Conservation (phyloP, 2,113 vertebrate genomes). For the Nycticorax nycticorax region DNA sequence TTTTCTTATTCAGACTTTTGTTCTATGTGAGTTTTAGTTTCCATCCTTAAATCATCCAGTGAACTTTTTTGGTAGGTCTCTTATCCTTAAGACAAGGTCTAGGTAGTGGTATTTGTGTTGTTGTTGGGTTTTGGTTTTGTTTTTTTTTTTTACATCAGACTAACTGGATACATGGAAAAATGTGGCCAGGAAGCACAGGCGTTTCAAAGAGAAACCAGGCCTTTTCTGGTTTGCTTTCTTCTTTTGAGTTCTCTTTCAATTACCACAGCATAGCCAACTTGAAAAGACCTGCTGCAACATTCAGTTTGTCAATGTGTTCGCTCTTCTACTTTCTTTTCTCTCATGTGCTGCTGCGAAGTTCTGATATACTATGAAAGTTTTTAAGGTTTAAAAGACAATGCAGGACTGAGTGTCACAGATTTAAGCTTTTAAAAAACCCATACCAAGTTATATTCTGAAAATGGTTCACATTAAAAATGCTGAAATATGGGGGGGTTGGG, state of each 20-base stretch:
- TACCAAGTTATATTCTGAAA: background rate
- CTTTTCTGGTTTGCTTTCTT: background rate
- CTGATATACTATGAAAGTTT: background rate
- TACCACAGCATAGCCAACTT: background rate
- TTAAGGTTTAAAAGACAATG: background rate
- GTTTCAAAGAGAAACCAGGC: background rate
- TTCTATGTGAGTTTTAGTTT: background rate
- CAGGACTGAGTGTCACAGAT: background rate
- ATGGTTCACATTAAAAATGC: background rate
- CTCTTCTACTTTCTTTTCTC: background rate
- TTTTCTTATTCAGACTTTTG: background rate
- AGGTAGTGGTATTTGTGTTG: background rate
- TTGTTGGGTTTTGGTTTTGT: background rate
- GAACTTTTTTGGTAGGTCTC: background rate
- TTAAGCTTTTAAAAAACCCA: background rate
- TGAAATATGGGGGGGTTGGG: background rate
- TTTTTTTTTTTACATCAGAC: background rate
- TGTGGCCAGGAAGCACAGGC: background rate
- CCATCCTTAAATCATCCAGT: background rate
- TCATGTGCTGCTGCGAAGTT: rapidly evolving
- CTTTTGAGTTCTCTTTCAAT: background rate
- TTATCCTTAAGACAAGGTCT: background rate
- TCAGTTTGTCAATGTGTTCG: background rate
- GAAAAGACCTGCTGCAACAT: background rate
- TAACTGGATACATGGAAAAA: background rate